phyloP scores from a whole-genome alignment of 2,888 invertebrate genomes.

The Diogma glabrata region DNA sequence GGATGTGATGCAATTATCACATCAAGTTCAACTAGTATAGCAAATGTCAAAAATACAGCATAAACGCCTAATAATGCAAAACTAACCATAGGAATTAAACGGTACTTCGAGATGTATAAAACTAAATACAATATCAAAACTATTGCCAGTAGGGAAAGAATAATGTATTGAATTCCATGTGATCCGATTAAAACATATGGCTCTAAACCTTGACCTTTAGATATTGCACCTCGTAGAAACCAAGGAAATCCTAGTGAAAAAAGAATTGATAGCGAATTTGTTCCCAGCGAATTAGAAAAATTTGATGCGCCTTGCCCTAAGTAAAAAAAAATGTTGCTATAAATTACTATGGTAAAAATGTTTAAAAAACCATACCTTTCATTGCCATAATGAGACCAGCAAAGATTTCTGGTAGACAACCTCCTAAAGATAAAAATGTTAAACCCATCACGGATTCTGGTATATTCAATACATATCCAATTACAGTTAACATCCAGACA shows the following conservation, averaged over 20 bases:
- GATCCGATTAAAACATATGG: conserved; percentile 54
- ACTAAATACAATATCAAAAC: conserved; percentile 51
- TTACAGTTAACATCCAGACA: conserved; percentile 84
- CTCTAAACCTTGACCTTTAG: conserved; percentile 18
- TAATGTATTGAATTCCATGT: conserved; percentile 60
- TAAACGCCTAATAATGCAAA: conserved; percentile 49
- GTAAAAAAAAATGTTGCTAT: background rate
- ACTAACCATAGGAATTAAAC: conserved; percentile 52
- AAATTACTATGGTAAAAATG: background rate
- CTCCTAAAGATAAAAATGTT: conserved; percentile 81
- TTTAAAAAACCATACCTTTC: conserved; percentile 48
- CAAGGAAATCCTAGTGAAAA: conserved; percentile 66
- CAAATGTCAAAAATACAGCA: conserved; percentile 51
- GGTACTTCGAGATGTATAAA: conserved; percentile 49
- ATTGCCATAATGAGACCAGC: conserved; percentile 78
- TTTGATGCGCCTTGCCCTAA: conserved; percentile 51
- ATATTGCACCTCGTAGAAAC: conserved; percentile 51
- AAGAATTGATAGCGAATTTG: conserved; percentile 65
- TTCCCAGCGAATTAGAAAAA: conserved; percentile 66
- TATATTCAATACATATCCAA: conserved; percentile 68
- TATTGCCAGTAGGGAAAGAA: conserved; percentile 58
- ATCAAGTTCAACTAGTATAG: conserved; percentile 60
- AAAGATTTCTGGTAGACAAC: conserved; percentile 69
- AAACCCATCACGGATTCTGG: conserved; percentile 86
- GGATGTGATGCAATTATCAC: conserved; percentile 38